phyloP scores from a whole-genome alignment of 2,888 invertebrate species.

The Agrilus biguttatus region DNA sequence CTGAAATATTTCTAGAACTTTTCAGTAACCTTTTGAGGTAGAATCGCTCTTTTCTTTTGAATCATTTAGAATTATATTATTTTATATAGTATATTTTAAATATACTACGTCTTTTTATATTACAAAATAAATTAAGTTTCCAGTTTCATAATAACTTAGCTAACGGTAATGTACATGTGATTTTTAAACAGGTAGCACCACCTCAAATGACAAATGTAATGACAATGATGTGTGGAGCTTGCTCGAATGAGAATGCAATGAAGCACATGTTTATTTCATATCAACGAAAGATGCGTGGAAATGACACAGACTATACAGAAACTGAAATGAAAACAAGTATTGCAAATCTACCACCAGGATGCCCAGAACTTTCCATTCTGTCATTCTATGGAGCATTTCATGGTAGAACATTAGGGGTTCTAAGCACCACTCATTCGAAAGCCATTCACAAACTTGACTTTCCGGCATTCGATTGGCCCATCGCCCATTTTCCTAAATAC shows the following conservation, averaged over 20 bases:
- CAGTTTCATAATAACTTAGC: neutral
- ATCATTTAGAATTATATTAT: too few species aligned
- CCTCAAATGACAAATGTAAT: slow-evolving; percentile 66
- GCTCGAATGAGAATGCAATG: slow-evolving; percentile 87
- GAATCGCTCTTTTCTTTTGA: too few species aligned
- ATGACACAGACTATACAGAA: slow-evolving; percentile 45
- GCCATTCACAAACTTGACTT: slow-evolving; percentile 83
- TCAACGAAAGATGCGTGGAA: slow-evolving; percentile 53
- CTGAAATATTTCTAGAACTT: too few species aligned
- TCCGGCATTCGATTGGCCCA: slow-evolving; percentile 86
- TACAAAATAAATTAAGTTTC: neutral
- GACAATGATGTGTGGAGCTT: slow-evolving; percentile 91
- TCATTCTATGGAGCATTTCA: slow-evolving; percentile 81
- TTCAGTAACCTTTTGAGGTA: too few species aligned
- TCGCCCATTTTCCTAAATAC: slow-evolving; percentile 76
- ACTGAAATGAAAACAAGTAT: slow-evolving; percentile 67
- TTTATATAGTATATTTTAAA: too few species aligned
- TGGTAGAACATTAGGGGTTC: slow-evolving; percentile 72
- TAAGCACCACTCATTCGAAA: slow-evolving; percentile 82
- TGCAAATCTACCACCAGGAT: slow-evolving; percentile 68
- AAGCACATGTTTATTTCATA: slow-evolving; percentile 83
- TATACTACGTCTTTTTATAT: too few species aligned
- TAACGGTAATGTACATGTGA: slow-evolving; percentile 27
- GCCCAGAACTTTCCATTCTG: slow-evolving; percentile 60
- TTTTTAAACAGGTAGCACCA: slow-evolving; percentile 47